Evolutionary conservation across 2,888 invertebrate genomes (phyloP), one percentile per base, ranked within the genome.

Genomic region (Petrolisthes manimaculis): DNA sequence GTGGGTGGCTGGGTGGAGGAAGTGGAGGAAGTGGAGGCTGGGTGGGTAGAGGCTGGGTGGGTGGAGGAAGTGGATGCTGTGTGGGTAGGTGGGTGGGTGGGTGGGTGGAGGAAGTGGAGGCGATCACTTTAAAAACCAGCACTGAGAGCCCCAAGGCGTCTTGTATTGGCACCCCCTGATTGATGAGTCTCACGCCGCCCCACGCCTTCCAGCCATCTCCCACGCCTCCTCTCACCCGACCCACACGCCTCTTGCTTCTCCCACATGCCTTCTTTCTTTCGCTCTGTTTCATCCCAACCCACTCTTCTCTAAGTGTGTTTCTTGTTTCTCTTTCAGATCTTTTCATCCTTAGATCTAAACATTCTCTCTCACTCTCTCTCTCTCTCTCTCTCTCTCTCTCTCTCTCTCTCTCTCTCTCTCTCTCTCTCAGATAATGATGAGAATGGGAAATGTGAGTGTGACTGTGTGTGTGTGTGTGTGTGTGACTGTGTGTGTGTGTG

Each of bases 131-230:
- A 86, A 86, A 86, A 86, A 80, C 37, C 80, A 24, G 80, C 86
- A 86, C 71, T 86, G 86, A 83, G 86, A 86, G 69, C 82, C 86
- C 69, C 67, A 51, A 78, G 21, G 78, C 77, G 86, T 86, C 86
- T 86, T 86, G 86, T 86, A 86, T 86, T 86, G 86, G 86, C 86
- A 86, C 80, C 86, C 18, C 55, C 86, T 86, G 86, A 86, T 86
- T 86, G 86, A 86, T 86, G 86, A 86, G 80, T 37, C 74, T 86
- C 78, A 54, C 18, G 77, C 75, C 84, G 24, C n/a, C 54, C 56
- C 61, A 55, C 67, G 21, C 84, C 37, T 79, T 53, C 4, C 71
- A 12, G 37, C 55, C 69, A 53, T 21, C n/a, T 54, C 71, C 83
- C 74, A 53, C 79, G 8, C 18, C n/a, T n/a, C 71, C 71, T 61